Conservation (phyloP, 2,797 vertebrate species). For the Diglossa cyanea region DNA sequence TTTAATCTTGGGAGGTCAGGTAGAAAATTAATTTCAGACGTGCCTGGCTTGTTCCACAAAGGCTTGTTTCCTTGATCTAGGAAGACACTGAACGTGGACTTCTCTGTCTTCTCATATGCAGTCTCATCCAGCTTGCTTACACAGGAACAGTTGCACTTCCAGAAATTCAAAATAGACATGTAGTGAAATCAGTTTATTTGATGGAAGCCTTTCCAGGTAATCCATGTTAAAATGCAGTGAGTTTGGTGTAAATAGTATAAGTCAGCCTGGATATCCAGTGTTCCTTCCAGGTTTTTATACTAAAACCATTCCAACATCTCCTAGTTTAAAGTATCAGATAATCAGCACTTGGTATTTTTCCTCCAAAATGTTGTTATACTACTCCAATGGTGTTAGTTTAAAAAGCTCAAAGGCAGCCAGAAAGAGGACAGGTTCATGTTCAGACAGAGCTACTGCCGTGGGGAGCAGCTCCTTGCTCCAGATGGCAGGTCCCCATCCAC, state of each 20-base stretch:
- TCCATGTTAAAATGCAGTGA: background rate
- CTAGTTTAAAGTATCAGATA: background rate
- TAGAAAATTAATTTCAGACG: background rate
- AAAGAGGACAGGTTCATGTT: background rate
- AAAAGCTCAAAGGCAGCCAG: background rate
- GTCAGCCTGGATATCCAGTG: background rate
- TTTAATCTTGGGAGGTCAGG: background rate
- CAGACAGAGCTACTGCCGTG: rapidly evolving
- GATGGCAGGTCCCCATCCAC: rapidly evolving
- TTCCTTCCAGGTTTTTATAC: background rate
- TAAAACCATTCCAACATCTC: background rate
- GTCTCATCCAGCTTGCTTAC: background rate
- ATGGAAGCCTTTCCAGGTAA: background rate
- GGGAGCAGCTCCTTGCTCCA: background rate
- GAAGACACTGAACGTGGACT: background rate
- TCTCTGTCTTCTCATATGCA: background rate
- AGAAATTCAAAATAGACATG: background rate
- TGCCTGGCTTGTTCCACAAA: background rate
- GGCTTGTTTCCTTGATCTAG: background rate
- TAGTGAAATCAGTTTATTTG: background rate
- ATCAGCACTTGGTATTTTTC: background rate
- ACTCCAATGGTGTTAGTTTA: background rate
- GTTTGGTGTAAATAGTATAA: background rate
- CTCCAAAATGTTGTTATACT: background rate
- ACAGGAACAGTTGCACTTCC: background rate